These are phyloP conservation scores for Cryptomyrus ogoouensis DNA, from an alignment of 2,113 vertebrate genomes.

Conservation along the genomic window DNA sequence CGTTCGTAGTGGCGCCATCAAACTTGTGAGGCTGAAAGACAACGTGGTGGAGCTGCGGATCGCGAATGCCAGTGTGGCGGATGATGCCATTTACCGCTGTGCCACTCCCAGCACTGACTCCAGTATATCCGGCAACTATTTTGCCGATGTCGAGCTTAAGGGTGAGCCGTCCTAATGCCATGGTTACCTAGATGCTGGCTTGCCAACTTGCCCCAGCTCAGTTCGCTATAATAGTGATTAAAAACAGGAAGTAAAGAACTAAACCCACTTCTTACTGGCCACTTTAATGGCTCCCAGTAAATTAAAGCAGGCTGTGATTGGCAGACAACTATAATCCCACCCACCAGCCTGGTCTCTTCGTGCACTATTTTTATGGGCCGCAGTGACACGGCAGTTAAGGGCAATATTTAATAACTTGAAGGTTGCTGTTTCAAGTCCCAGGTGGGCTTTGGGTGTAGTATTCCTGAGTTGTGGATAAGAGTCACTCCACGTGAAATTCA, in stretches of 20 bases:
- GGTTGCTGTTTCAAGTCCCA: not conserved
- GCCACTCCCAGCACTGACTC: slow-evolving; percentile 77
- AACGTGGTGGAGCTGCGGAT: slow-evolving; percentile 64
- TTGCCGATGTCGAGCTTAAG: slow-evolving; percentile 69
- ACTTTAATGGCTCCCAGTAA: not conserved
- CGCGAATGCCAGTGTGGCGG: slow-evolving; percentile 55
- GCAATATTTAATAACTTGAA: not conserved
- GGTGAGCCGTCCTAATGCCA: slow-evolving; percentile 45
- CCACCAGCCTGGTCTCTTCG: not conserved
- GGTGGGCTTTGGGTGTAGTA: not conserved
- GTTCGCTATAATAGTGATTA: not conserved
- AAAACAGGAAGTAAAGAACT: not conserved
- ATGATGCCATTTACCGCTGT: slow-evolving; percentile 71
- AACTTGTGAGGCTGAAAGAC: slow-evolving; percentile 55
- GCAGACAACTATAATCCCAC: not conserved
- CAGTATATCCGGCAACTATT: slow-evolving; percentile 70
- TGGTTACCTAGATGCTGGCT: not conserved
- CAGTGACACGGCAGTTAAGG: not conserved
- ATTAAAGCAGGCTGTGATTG: not conserved
- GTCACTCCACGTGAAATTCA: not conserved
- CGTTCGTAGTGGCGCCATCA: slow-evolving; percentile 56
- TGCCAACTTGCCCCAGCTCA: not conserved
- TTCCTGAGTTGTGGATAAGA: not conserved
- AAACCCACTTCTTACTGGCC: not conserved
- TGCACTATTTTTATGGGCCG: not conserved